Conservation (phyloP, 2,797 vertebrate species). For the Melanotaenia nigrans region DNA sequence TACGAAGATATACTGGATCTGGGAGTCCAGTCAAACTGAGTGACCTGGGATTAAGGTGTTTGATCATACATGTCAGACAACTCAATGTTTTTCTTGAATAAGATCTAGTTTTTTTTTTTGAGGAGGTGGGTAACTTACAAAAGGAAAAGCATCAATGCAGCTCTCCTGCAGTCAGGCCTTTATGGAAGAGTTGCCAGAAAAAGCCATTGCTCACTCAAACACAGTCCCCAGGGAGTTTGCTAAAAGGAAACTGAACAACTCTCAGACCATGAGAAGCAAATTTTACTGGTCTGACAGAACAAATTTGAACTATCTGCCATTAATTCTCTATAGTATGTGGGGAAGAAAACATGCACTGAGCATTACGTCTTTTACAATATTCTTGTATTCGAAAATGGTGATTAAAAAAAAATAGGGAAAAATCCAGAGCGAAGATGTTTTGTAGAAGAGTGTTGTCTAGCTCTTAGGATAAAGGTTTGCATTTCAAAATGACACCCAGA, state of each 20-base stretch:
- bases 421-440: background rate
- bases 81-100: constrained; percentile 10
- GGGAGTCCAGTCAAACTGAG: background rate
- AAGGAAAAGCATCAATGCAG: constrained; percentile 11
- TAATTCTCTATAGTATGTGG: background rate
- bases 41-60: background rate
- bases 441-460: background rate
- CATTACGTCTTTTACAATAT: background rate
- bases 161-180: constrained; percentile 11
- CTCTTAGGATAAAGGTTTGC: background rate
- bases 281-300: background rate
- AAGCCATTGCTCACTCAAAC: constrained; percentile 16
- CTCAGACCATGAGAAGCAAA: constrained; percentile 6
- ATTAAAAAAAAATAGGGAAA: background rate
- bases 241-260: constrained; percentile 5
- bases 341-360: background rate
- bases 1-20: background rate
- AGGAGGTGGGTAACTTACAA: constrained; percentile 11
- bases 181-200: constrained; percentile 13
- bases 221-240: constrained; percentile 1
- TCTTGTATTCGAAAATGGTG: background rate
- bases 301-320: background rate
- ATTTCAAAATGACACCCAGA: background rate
- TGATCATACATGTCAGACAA: background rate
- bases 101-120: constrained; percentile 20